Evolutionary conservation across 1,140 invertebrate species (phyloP).

Genomic region (Eurosta solidaginis): DNA sequence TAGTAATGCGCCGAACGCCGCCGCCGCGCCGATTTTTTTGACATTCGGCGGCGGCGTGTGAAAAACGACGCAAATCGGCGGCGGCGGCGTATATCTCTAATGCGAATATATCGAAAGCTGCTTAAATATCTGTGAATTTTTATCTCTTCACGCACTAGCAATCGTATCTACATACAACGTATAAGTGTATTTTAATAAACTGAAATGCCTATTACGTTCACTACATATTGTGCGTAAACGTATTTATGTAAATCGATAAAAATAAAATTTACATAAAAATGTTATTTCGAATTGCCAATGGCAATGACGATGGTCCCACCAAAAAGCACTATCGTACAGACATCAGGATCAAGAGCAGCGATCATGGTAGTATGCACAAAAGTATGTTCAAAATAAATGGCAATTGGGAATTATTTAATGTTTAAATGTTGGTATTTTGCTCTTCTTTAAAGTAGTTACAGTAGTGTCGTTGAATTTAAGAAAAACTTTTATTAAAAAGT

Average conservation of each 20-base stretch:
- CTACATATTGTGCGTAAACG: not conserved
- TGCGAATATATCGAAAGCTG: not conserved
- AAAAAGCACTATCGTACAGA: not conserved
- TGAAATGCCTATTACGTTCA: constrained; percentile 23
- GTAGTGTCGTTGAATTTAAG: not conserved
- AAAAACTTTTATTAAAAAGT: not conserved
- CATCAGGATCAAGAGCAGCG: not conserved
- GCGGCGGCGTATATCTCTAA: not conserved
- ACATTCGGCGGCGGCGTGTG: no score
- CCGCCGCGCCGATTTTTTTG: no score
- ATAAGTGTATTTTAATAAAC: not conserved
- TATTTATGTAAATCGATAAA: constrained; percentile 23
- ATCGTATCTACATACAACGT: not conserved
- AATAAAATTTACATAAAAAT: constrained; percentile 16
- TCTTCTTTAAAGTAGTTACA: not conserved
- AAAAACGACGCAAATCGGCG: no score
- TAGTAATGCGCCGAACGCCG: no score
- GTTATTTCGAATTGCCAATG: constrained; percentile 6
- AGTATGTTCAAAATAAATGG: constrained; percentile 8
- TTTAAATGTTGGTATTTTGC: not conserved
- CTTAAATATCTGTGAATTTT: not conserved
- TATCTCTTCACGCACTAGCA: not conserved
- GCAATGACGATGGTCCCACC: not conserved
- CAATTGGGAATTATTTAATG: not conserved
- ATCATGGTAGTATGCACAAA: not conserved